Base-by-base conservation (phyloP, 2,888 invertebrate genomes). In the Suillia variegata region DNA sequence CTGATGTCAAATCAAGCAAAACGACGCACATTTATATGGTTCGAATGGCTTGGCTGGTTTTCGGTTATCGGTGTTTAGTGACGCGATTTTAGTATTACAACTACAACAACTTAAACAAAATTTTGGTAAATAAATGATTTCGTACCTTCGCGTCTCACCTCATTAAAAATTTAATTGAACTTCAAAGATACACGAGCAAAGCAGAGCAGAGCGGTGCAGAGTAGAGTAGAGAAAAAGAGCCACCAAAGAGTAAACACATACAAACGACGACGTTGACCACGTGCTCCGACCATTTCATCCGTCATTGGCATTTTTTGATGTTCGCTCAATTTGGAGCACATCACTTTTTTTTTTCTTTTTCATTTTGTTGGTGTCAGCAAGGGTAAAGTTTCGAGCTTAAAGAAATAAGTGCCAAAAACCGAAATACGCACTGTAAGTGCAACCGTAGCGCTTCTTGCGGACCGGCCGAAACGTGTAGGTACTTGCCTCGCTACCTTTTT, bases 101-200 rank as follows among this genome's bases (percentile, higher is more conserved):
- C 42, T 20, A 50, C 21, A 42, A 34, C 49, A 31, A 22, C 26
- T 45, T 20, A 51, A 47, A 8, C 42, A 6, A 18, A 50, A 13
- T 31, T 5, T 31, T 31, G 31, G 31, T 31, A 13, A n/a, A 38
- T 38, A 38, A 4, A n/a, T 38, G 4, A n/a, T n/a, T 13, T 13
- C n/a, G 4, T 38, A 8, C n/a, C 38, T 38, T 13, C 3, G 38
- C 38, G 38, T 4, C 38, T 13, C 4, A 47, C 47, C 24, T 20
- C 64, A 61, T 65, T 73, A 74, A 66, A 73, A 73, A 69, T 77
- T 71, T 67, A 76, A 76, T 76, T 73, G 70, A 68, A 76, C 74
- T 68, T 68, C 63, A 58, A 59, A 60, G n/a, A n/a, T n/a, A 62
- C n/a, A n/a, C n/a, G n/a, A n/a, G n/a, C n/a, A n/a, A n/a, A n/a